phyloP scores from a whole-genome alignment of 2,113 vertebrate genomes.

The Alosa alosa region DNA sequence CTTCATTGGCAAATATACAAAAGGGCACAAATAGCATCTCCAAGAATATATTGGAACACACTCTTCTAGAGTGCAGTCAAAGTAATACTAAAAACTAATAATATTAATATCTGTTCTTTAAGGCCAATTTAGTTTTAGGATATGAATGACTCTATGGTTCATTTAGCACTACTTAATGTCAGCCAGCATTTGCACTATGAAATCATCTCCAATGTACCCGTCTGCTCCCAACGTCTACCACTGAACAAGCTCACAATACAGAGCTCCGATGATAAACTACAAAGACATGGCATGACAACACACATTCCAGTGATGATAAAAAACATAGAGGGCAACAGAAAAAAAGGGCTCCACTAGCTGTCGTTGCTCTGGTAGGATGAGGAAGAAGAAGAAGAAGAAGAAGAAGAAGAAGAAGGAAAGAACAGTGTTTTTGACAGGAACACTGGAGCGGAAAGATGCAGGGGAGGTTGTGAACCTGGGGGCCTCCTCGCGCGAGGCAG shows the following conservation, averaged over 20 bases:
- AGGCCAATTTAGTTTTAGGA: neutral
- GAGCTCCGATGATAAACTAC: neutral
- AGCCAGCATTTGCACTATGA: neutral
- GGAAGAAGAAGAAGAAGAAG: neutral
- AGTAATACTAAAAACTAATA: neutral
- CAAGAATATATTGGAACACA: neutral
- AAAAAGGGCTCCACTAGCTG: neutral
- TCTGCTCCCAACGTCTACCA: neutral
- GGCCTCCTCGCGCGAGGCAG: neutral
- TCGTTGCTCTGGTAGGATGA: neutral
- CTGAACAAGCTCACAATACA: neutral
- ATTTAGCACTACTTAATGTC: neutral
- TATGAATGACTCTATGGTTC: neutral
- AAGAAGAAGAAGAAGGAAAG: neutral
- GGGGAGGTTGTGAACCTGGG: constrained; percentile 14
- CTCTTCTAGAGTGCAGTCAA: neutral
- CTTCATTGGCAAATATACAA: neutral
- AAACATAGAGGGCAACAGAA: neutral
- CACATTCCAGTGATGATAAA: neutral
- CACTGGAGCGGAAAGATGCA: constrained; percentile 6
- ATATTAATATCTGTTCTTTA: neutral
- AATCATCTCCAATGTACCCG: neutral
- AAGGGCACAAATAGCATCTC: neutral
- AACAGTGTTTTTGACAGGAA: neutral
- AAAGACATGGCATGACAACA: constrained; percentile 1